Conservation (phyloP, 2,888 invertebrate species). For the Endotricha flammealis region DNA sequence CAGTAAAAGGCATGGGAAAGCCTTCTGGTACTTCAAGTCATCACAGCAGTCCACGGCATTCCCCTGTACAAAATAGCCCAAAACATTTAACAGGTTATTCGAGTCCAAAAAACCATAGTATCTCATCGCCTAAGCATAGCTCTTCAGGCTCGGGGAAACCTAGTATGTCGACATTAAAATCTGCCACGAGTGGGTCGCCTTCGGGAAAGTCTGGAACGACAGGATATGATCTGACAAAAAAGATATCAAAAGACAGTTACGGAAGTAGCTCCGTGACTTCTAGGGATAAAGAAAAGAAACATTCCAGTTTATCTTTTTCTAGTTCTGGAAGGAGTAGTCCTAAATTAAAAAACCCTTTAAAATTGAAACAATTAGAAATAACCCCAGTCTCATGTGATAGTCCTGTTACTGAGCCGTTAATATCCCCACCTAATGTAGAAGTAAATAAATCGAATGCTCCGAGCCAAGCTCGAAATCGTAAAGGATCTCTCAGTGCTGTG, state of each 20-base stretch:
- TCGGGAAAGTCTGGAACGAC: constrained; percentile 79
- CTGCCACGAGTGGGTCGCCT: constrained; percentile 84
- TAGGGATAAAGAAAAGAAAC: constrained; percentile 77
- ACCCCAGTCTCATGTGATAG: constrained; percentile 74
- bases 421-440: constrained; percentile 76
- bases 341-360: constrained; percentile 82
- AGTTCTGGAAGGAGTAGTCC: constrained; percentile 80
- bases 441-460: constrained; percentile 79
- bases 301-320: constrained; percentile 69
- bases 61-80: constrained; percentile 86
- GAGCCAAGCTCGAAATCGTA: constrained; percentile 81
- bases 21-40: constrained; percentile 73
- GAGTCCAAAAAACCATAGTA: constrained; percentile 87
- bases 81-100: constrained; percentile 85
- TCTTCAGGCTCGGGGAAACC: constrained; percentile 89
- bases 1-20: constrained; percentile 61
- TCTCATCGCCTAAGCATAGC: constrained; percentile 88
- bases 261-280: constrained; percentile 57
- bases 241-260: constrained; percentile 72
- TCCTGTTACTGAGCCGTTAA: constrained; percentile 59
- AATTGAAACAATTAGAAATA: constrained; percentile 83
- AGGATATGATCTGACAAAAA: constrained; percentile 76
- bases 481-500: constrained; percentile 88
- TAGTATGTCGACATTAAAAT: constrained; percentile 92
- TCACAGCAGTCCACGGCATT: constrained; percentile 85